phyloP scores from a whole-genome alignment of 1,140 invertebrate genomes.

The Leptonema lineaticorne region DNA sequence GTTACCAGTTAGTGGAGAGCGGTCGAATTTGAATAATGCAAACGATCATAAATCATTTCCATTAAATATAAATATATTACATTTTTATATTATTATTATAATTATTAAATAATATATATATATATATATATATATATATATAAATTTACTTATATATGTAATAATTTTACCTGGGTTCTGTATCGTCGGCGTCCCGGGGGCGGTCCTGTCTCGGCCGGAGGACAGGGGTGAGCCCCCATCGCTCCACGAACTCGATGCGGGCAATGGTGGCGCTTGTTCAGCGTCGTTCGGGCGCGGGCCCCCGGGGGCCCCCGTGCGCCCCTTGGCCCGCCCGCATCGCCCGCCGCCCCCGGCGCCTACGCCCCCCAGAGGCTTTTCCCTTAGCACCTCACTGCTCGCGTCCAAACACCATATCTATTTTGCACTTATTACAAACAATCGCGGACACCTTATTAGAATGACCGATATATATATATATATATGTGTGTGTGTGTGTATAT shows the following conservation, averaged over 20 bases:
- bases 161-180: slow-evolving; percentile 63
- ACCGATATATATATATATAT: neutral
- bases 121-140: neutral
- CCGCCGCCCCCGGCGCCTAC: slow-evolving; percentile 33
- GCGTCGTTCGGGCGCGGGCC: slow-evolving; percentile 47
- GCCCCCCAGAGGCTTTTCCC: no score
- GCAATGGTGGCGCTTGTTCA: slow-evolving; percentile 75
- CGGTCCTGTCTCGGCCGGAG: slow-evolving; percentile 90
- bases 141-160: neutral
- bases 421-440: slow-evolving; percentile 28
- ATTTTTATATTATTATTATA: no score
- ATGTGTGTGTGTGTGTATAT: neutral
- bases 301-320: slow-evolving; percentile 43
- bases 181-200: slow-evolving; percentile 71
- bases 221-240: slow-evolving; percentile 94
- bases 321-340: slow-evolving; percentile 43
- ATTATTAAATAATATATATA: no score
- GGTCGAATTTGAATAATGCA: no score
- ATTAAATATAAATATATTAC: no score
- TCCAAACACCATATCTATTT: slow-evolving; percentile 37
- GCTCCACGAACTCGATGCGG: slow-evolving; percentile 91
- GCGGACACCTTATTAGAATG: no score
- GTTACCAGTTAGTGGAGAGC: no score
- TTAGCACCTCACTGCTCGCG: slow-evolving; percentile 37
- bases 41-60: no score